Evolutionary conservation across 2,113 vertebrate species (phyloP).

Genomic region (Prietella phreatophila): DNA sequence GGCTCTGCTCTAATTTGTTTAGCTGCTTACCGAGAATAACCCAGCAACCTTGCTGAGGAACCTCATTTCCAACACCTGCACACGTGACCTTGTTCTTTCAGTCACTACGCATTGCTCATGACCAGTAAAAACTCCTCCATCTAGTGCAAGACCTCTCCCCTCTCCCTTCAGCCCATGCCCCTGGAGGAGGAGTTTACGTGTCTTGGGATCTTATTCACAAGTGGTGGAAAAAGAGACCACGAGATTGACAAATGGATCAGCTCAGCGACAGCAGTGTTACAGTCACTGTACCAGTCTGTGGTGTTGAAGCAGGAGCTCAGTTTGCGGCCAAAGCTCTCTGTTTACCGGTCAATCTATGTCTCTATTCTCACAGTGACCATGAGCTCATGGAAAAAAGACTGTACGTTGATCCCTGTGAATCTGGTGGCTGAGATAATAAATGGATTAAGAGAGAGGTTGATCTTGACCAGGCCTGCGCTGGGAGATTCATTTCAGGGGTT

Average conservation of each 20-base stretch:
- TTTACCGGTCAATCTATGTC: constrained; percentile 8
- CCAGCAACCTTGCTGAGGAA: not conserved
- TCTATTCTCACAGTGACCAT: constrained; percentile 29
- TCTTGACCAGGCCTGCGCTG: constrained; percentile 34
- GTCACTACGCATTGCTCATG: not conserved
- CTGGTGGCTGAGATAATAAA: constrained; percentile 37
- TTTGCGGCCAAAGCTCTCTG: constrained; percentile 24
- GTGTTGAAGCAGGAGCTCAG: not conserved
- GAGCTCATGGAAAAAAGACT: constrained; percentile 55
- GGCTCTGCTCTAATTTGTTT: not conserved
- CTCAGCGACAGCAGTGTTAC: not conserved
- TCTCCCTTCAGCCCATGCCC: not conserved
- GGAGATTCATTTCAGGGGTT: constrained; percentile 33
- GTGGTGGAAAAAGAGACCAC: constrained; percentile 4
- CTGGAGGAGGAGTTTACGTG: not conserved
- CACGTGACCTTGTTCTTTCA: constrained; percentile 5
- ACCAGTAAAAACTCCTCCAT: not conserved
- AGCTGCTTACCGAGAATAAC: not conserved
- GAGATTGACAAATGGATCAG: constrained; percentile 4
- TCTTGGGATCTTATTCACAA: not conserved
- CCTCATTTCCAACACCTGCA: constrained; percentile 7
- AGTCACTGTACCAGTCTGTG: not conserved
- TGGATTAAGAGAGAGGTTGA: constrained; percentile 31
- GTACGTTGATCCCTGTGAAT: constrained; percentile 35
- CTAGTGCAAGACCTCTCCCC: not conserved